Percentiles rank a stretch among this genome's conserved stretches.
phyloP scores from a whole-genome alignment of 2,888 invertebrate species.

The Lacanobia oleracea region DNA sequence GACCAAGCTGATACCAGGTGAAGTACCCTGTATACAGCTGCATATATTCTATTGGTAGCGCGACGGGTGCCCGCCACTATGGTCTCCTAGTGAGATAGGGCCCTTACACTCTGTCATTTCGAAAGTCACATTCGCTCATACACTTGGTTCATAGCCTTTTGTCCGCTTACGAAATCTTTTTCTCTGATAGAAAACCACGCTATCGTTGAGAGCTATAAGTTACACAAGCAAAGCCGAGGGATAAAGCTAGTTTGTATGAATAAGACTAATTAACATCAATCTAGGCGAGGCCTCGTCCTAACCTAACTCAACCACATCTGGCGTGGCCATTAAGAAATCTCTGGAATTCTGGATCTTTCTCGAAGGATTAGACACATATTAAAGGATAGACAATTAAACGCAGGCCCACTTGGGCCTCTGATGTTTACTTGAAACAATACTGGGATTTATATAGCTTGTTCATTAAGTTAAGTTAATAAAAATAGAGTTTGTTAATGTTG shows the following conservation, averaged over 20 bases:
- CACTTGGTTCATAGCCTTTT: too few relatives aligned
- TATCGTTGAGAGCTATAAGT: too few relatives aligned
- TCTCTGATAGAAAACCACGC: too few relatives aligned
- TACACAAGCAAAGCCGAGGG: background rate
- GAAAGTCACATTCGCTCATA: too few relatives aligned
- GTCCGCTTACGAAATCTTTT: too few relatives aligned
- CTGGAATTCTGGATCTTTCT: constrained; percentile 17
- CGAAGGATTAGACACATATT: constrained; percentile 17
- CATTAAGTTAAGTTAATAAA: constrained; percentile 1
- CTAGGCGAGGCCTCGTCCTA: background rate
- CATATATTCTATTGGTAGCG: too few relatives aligned
- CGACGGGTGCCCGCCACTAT: too few relatives aligned
- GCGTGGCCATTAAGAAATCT: constrained; percentile 31
- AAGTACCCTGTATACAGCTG: too few relatives aligned
- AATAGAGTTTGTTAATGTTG: background rate
- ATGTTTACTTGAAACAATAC: background rate
- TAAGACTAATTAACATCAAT: constrained; percentile 40
- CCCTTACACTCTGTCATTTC: too few relatives aligned
- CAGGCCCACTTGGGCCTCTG: constrained; percentile 13
- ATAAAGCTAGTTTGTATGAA: background rate
- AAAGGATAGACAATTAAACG: constrained; percentile 9
- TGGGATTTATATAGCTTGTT: background rate
- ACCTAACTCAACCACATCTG: constrained; percentile 45
- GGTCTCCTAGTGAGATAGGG: too few relatives aligned
- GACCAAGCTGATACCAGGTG: too few relatives aligned